These are phyloP conservation scores for Oreochromis grahami DNA, from an alignment of 2,797 vertebrate species.

Conservation along the genomic window DNA sequence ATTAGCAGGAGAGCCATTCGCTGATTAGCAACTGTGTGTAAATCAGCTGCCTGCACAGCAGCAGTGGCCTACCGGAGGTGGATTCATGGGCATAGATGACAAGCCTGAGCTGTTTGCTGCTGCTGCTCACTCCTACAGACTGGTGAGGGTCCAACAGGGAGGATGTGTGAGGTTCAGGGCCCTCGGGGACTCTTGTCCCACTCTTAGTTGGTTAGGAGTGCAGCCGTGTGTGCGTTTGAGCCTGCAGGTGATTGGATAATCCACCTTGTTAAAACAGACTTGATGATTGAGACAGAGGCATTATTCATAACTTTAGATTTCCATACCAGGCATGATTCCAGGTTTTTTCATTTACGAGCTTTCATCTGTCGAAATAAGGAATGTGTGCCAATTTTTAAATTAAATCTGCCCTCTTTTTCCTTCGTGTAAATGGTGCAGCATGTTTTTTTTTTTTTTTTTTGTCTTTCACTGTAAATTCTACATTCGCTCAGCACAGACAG, in stretches of 20 bases:
- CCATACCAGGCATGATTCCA: slow-evolving; percentile 91
- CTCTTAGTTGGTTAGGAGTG: slow-evolving; percentile 56
- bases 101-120: slow-evolving; percentile 54
- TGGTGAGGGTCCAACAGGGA: slow-evolving; percentile 38
- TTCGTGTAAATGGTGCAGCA: slow-evolving; percentile 71
- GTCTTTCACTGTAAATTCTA: slow-evolving; percentile 64
- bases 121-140: slow-evolving; percentile 19
- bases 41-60: slow-evolving; percentile 62
- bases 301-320: slow-evolving; percentile 99
- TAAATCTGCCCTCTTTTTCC: slow-evolving; percentile 88
- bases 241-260: slow-evolving; percentile 81
- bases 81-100: slow-evolving; percentile 64
- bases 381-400: slow-evolving; percentile 96
- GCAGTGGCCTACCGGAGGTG: slow-evolving; percentile 28
- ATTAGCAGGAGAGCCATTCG: slow-evolving; percentile 82
- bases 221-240: slow-evolving; percentile 43
- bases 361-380: slow-evolving; percentile 90
- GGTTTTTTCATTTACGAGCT: slow-evolving; percentile 95
- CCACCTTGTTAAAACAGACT: slow-evolving; percentile 91
- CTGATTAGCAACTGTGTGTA: slow-evolving; percentile 75
- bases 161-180: slow-evolving; percentile 32
- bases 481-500: slow-evolving; percentile 19
- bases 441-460: slow-evolving; percentile 11
- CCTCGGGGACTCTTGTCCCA: slow-evolving; percentile 37
- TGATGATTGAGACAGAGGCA: slow-evolving; percentile 93